Base-by-base conservation (phyloP, 2,797 vertebrate species). In the Enteromius mattozi region DNA sequence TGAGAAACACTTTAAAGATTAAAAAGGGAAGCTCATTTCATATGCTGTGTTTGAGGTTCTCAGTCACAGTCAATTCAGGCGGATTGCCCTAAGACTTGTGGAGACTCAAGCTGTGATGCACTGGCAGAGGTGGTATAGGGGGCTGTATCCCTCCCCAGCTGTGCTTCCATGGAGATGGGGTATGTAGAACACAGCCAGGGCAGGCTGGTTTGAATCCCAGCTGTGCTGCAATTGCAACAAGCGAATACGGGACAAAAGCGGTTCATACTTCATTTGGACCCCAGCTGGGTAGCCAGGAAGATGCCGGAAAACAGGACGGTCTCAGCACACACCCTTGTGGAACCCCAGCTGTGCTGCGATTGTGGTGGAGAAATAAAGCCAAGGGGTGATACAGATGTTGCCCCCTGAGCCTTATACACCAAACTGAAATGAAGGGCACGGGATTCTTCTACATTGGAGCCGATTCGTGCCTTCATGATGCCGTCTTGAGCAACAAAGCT, bases 91-190 rank as follows among this genome's bases (percentile, higher is more conserved):
- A 85, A 87, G 89, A 89, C 89, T 90, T 90, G 87, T 90, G 30
- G 68, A 80, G 91, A 92, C 91, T 92, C 88, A 88, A 91, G 90
- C 90, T 91, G 93, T 92, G 93, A 90, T 91, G 86, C 89, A 90
- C 86, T 88, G 90, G 87, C 90, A 63, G 68, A n/a, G 81, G 30
- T 72, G 85, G 42, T 59, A 59, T 21, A 83, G 74, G 81, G 81
- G 84, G 77, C 78, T 66, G 82, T 16, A 35, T 74, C 56, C n/a
- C 37, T 56, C 82, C 78, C 76, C 78, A 88, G 77, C 82, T 88
- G 74, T 80, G 70, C 86, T 88, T 81, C 86, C 86, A 87, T 86
- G 83, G 87, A 86, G 81, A 89, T 87, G 45, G 54, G 13, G 68
- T 82, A 88, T 82, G 80, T 87, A 85, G 81, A 83, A 79, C 79